Evolutionary conservation across 2,888 invertebrate species (phyloP).

Genomic region (Trisateles emortualis): DNA sequence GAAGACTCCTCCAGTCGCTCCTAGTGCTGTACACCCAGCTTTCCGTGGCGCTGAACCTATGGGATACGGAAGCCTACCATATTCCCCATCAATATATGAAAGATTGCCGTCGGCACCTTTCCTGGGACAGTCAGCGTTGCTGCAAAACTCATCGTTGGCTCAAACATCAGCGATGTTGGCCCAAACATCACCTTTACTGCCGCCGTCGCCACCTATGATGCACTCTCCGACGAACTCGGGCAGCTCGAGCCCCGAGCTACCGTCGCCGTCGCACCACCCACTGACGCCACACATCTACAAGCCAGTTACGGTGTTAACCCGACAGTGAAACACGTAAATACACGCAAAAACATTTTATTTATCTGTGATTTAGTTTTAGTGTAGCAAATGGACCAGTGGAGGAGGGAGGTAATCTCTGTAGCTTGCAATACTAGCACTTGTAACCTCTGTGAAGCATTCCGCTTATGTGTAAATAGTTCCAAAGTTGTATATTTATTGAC

Average conservation of each 20-base stretch:
- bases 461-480: slow-evolving; percentile 76
- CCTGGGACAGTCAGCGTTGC: slow-evolving; percentile 64
- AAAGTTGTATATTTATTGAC: slow-evolving; percentile 83
- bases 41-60: slow-evolving; percentile 73
- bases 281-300: slow-evolving; percentile 83
- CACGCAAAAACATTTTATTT: slow-evolving; percentile 56
- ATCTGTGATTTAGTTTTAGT: slow-evolving; percentile 83
- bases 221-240: slow-evolving; percentile 75
- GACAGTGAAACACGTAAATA: slow-evolving; percentile 75
- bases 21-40: slow-evolving; percentile 84
- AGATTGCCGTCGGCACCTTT: slow-evolving; percentile 67
- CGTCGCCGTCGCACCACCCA: slow-evolving; percentile 73
- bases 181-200: slow-evolving; percentile 66
- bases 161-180: slow-evolving; percentile 62
- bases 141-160: slow-evolving; percentile 58
- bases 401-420: slow-evolving; percentile 60
- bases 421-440: slow-evolving; percentile 62
- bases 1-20: slow-evolving; percentile 82
- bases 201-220: slow-evolving; percentile 76
- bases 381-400: slow-evolving; percentile 66
- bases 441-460: slow-evolving; percentile 64
- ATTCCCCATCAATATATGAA: slow-evolving; percentile 74
- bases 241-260: slow-evolving; percentile 76
- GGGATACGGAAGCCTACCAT: slow-evolving; percentile 75
- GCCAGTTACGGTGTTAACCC: slow-evolving; percentile 86